A percentile compares a stretch with the other conserved stretches of the same genome.
Evolutionary conservation across 2,888 invertebrate genomes (phyloP).

Genomic region (Scaptomyza caliginosa): DNA sequence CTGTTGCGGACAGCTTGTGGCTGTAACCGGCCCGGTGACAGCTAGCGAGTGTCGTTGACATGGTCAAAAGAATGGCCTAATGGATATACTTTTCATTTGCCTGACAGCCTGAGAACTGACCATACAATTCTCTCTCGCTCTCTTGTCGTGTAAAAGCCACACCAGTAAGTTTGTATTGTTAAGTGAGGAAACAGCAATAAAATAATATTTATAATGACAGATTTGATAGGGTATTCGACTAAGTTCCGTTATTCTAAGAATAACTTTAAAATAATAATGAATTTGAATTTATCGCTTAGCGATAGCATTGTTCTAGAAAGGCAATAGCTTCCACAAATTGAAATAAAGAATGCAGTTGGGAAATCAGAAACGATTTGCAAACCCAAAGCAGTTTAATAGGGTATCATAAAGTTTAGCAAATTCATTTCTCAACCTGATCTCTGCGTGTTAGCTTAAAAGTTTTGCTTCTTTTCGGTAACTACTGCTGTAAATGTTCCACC

Average conservation of each 20-base stretch:
- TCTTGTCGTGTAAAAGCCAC: conserved; percentile 18
- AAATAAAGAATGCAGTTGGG: too few relatives aligned
- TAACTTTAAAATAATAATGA: too few relatives aligned
- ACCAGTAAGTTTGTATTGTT: not conserved
- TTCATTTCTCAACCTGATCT: conserved; percentile 30
- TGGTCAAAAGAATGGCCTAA: conserved; percentile 42
- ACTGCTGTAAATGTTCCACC: conserved; percentile 14
- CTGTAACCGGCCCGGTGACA: conserved; percentile 31
- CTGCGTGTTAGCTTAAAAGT: conserved; percentile 33
- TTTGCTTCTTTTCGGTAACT: conserved; percentile 29
- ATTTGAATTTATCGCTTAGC: too few relatives aligned
- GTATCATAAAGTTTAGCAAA: conserved; percentile 9
- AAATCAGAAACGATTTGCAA: too few relatives aligned
- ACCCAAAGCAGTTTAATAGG: not conserved
- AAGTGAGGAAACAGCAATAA: not conserved
- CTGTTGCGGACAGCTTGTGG: conserved; percentile 51
- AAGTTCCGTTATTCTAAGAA: too few relatives aligned
- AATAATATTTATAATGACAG: conserved; percentile 23
- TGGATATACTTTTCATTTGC: conserved; percentile 48
- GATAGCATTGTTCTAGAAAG: too few relatives aligned
- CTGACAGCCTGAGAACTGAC: conserved; percentile 42
- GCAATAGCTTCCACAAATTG: too few relatives aligned
- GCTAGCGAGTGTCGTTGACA: conserved; percentile 51
- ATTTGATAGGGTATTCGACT: not conserved
- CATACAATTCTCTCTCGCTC: conserved; percentile 14